A percentile compares a stretch with the other conserved stretches of the same genome.
phyloP scores from a whole-genome alignment of 2,797 vertebrate species.

The Valencia hispanica region DNA sequence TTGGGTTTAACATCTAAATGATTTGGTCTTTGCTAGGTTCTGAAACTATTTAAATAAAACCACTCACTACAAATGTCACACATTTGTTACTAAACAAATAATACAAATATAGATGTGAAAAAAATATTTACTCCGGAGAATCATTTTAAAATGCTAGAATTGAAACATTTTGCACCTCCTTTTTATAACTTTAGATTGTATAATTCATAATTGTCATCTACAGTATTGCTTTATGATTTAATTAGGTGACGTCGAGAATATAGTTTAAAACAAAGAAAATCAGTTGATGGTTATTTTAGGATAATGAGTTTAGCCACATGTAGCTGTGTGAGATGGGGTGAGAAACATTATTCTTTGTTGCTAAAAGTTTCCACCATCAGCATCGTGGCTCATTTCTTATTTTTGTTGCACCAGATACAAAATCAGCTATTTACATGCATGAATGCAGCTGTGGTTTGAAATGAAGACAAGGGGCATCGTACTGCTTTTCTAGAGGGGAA shows the following conservation, averaged over 20 bases:
- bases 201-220: no score
- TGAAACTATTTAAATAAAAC: not conserved
- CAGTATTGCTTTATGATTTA: no score
- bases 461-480: not conserved
- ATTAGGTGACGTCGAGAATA: not conserved
- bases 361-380: not conserved
- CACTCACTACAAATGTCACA: no score
- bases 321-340: not conserved
- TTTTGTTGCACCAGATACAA: not conserved
- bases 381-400: not conserved
- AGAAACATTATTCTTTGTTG: not conserved
- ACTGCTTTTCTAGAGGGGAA: not conserved
- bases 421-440: not conserved
- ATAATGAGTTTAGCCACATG: not conserved
- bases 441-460: not conserved
- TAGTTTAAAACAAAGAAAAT: not conserved
- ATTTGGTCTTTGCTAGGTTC: not conserved
- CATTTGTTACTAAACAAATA: no score
- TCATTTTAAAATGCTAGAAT: no score
- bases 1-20: not conserved
- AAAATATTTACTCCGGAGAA: no score
- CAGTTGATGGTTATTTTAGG: not conserved
- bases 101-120: no score
- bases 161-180: no score
- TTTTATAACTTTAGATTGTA: no score